These are phyloP conservation scores for Xenopus borealis DNA, from an alignment of 2,113 vertebrate genomes.

Conservation along the genomic window DNA sequence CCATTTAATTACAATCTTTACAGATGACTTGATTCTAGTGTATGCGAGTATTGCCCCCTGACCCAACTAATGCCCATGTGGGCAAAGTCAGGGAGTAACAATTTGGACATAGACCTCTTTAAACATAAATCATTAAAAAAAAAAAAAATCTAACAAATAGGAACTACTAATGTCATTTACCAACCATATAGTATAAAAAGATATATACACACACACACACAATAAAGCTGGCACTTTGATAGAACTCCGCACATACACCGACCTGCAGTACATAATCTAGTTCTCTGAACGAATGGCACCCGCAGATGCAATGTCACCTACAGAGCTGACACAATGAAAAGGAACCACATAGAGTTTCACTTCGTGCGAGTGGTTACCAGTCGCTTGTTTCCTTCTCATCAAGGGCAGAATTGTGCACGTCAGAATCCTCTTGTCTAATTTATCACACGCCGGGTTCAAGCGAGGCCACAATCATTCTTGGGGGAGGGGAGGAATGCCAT, in stretches of 20 bases:
- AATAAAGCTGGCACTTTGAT: conserved; percentile 11
- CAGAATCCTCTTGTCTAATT: no score
- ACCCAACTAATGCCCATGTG: background rate
- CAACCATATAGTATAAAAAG: conserved; percentile 8
- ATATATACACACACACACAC: conserved; percentile 4
- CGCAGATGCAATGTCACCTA: no score
- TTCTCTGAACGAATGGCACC: no score
- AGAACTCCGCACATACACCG: background rate
- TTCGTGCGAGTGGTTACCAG: no score
- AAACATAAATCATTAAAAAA: background rate
- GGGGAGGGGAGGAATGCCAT: no score
- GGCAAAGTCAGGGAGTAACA: background rate
- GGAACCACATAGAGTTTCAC: no score
- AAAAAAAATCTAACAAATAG: background rate
- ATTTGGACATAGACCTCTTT: background rate
- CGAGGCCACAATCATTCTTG: no score
- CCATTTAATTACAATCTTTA: conserved; percentile 18
- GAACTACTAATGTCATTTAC: background rate
- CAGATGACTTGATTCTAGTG: conserved; percentile 4
- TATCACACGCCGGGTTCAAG: no score
- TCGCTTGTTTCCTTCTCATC: no score
- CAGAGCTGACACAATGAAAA: no score
- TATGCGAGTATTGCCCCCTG: background rate
- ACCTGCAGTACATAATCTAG: conserved; percentile 10
- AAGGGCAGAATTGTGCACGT: no score